These are phyloP conservation scores for Chloroclysta siterata DNA, from an alignment of 2,888 invertebrate species.

Conservation along the genomic window DNA sequence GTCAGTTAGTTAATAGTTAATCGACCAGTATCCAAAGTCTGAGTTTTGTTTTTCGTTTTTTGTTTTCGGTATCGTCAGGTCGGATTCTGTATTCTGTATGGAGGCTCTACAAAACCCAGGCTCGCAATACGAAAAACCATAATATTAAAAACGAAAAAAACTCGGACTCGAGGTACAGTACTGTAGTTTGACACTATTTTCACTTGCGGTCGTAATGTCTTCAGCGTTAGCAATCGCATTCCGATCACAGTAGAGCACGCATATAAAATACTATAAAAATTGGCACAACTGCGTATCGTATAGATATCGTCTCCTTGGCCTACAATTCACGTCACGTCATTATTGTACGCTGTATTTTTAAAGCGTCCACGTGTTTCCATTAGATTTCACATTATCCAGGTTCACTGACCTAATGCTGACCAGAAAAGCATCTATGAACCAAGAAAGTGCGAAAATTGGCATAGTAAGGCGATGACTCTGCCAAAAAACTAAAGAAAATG, in stretches of 20 bases:
- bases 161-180: neutral
- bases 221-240: conserved; percentile 31
- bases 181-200: conserved; percentile 8
- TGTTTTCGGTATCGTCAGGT: too few species aligned
- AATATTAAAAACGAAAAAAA: too few species aligned
- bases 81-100: too few species aligned
- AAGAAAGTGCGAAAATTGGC: conserved; percentile 64
- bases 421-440: conserved; percentile 37
- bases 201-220: conserved; percentile 2
- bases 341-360: conserved; percentile 29
- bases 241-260: conserved; percentile 20
- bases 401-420: conserved; percentile 52
- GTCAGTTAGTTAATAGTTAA: too few species aligned
- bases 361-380: conserved; percentile 49
- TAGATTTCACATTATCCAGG: conserved; percentile 48
- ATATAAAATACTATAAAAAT: conserved; percentile 26
- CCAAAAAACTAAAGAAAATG: conserved; percentile 49
- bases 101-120: too few species aligned
- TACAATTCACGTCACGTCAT: conserved; percentile 43
- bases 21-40: too few species aligned
- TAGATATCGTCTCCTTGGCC: conserved; percentile 64
- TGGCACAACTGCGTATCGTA: conserved; percentile 51
- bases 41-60: too few species aligned
- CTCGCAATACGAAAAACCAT: too few species aligned
- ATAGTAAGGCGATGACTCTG: conserved; percentile 48